phyloP scores from a whole-genome alignment of 2,113 vertebrate species.

The Cervus canadensis region DNA sequence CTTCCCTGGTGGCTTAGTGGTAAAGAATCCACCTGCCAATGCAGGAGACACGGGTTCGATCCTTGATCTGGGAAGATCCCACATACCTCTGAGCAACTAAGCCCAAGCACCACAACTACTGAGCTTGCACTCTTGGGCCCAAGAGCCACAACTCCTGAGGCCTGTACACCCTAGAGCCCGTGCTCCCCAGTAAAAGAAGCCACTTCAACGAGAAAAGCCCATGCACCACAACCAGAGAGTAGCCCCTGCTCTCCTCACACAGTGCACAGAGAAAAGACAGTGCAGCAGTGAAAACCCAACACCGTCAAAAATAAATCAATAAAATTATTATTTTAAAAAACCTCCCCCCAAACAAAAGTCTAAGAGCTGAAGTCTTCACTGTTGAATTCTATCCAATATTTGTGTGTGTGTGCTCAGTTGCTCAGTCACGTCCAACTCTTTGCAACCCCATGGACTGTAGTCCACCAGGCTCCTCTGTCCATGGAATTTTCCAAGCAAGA shows the following conservation, averaged over 20 bases:
- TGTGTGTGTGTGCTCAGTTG: not conserved
- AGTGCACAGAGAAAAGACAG: not conserved
- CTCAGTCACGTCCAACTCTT: not conserved
- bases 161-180: not conserved
- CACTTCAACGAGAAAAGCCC: not conserved
- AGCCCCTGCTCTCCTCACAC: not conserved
- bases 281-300: not conserved
- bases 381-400: not conserved
- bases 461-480: not conserved
- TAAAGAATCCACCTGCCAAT: not conserved
- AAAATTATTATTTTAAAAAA: not conserved
- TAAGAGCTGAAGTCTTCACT: not conserved
- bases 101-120: not conserved
- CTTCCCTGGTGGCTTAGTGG: not conserved
- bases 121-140: not conserved
- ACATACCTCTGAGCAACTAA: not conserved
- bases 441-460: not conserved
- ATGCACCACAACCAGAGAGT: accelerated
- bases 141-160: not conserved
- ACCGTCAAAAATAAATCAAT: not conserved
- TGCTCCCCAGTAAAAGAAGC: not conserved
- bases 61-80: not conserved
- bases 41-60: not conserved
- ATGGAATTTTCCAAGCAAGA: not conserved
- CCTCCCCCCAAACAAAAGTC: not conserved